Conservation (phyloP, 2,888 invertebrate genomes). For the Halocaridina rubra region DNA sequence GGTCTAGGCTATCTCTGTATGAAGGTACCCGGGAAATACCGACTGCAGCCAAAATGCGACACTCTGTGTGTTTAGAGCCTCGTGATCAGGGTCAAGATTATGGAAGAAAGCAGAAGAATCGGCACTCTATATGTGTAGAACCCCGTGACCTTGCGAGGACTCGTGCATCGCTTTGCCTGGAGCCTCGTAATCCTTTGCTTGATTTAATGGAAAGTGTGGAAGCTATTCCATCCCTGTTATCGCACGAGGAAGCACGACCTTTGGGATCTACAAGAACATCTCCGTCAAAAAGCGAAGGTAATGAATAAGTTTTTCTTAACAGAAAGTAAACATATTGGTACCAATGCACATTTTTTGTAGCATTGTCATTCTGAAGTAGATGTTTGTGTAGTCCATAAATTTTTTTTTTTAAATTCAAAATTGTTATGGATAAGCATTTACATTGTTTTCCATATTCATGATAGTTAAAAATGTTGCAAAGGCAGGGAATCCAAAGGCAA, state of each 20-base stretch:
- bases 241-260: constrained; percentile 1
- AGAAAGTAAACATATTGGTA: no score
- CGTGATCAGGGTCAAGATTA: constrained; percentile 2
- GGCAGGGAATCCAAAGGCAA: no score
- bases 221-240: constrained; percentile 43
- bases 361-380: no score
- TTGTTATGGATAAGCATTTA: no score
- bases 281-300: constrained; percentile 52
- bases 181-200: constrained; percentile 61
- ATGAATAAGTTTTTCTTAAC: no score
- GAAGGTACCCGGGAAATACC: constrained; percentile 57
- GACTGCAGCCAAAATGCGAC: constrained; percentile 23
- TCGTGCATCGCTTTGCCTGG: constrained; percentile 48
- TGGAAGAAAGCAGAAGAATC: constrained; percentile 42
- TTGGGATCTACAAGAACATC: constrained; percentile 32
- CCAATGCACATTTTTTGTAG: no score
- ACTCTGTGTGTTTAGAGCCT: constrained; percentile 17
- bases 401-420: no score
- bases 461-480: no score
- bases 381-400: no score
- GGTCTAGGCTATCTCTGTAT: constrained; percentile 54
- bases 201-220: constrained; percentile 61
- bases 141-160: constrained; percentile 47
- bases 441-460: no score
- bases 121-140: constrained; percentile 50